phyloP scores from a whole-genome alignment of 2,888 invertebrate genomes.

The Sepiola atlantica region DNA sequence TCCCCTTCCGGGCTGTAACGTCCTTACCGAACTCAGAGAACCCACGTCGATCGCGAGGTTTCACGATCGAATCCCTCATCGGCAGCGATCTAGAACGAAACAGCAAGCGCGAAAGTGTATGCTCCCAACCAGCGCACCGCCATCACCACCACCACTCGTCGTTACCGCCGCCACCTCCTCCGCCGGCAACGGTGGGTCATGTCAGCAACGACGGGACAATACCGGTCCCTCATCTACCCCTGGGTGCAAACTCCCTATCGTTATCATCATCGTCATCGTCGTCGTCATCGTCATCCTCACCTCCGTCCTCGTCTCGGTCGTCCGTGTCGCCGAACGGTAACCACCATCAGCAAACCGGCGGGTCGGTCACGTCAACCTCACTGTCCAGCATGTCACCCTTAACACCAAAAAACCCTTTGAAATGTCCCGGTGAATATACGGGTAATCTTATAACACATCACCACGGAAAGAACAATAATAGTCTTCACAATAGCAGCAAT shows the following conservation, averaged over 20 bases:
- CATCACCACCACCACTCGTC: neutral
- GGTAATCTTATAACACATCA: neutral
- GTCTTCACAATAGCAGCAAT: neutral
- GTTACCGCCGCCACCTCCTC: neutral
- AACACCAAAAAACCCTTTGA: neutral
- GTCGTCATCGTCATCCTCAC: neutral
- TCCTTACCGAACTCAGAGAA: neutral
- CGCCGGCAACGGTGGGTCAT: neutral
- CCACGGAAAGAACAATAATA: neutral
- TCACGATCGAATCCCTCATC: constrained; percentile 45
- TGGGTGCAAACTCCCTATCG: neutral
- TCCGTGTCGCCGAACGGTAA: neutral
- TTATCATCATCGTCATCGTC: neutral
- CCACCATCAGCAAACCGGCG: neutral
- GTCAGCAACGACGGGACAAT: neutral
- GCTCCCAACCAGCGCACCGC: neutral
- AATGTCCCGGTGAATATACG: neutral
- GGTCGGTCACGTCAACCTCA: neutral
- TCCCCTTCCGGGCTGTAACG: neutral
- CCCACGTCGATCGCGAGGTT: constrained; percentile 24
- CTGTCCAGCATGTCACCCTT: neutral
- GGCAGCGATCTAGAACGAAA: neutral
- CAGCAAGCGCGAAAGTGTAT: constrained; percentile 3
- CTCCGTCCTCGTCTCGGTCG: neutral
- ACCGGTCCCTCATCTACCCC: neutral